Conservation (phyloP, 2,113 vertebrate species). For the Leucopsar rothschildi region DNA sequence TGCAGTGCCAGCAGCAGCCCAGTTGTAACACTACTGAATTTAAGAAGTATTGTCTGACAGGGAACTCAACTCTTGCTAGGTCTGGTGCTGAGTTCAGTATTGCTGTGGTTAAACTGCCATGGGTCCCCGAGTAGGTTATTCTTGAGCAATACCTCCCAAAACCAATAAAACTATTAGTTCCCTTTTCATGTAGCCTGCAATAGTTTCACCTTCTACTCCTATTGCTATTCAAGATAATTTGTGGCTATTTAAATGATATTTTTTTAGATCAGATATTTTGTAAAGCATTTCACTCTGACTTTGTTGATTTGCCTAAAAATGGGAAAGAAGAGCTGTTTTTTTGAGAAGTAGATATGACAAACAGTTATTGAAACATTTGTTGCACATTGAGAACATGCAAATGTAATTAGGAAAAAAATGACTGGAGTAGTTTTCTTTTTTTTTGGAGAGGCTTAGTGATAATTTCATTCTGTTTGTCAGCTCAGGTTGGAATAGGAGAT, state of each 20-base stretch:
- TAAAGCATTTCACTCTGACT: not conserved
- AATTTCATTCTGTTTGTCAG: not conserved
- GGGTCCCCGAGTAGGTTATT: not conserved
- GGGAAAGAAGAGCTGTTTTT: not conserved
- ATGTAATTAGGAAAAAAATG: not conserved
- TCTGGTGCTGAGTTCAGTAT: not conserved
- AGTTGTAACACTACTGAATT: not conserved
- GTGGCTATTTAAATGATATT: not conserved
- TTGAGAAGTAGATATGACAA: not conserved
- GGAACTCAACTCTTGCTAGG: not conserved
- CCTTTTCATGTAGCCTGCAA: not conserved
- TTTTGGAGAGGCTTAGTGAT: not conserved
- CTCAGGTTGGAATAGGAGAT: not conserved
- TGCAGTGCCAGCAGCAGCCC: not conserved
- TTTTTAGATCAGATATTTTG: not conserved
- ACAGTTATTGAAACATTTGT: not conserved
- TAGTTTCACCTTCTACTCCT: not conserved
- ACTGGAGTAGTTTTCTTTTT: not conserved
- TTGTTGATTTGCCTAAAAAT: not conserved
- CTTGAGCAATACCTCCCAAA: not conserved
- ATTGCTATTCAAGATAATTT: not conserved
- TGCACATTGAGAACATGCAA: not conserved
- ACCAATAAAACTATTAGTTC: not conserved
- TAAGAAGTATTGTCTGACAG: not conserved
- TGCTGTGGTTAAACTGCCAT: not conserved